phyloP scores from a whole-genome alignment of 2,113 vertebrate genomes.

The Dipodomys spectabilis region DNA sequence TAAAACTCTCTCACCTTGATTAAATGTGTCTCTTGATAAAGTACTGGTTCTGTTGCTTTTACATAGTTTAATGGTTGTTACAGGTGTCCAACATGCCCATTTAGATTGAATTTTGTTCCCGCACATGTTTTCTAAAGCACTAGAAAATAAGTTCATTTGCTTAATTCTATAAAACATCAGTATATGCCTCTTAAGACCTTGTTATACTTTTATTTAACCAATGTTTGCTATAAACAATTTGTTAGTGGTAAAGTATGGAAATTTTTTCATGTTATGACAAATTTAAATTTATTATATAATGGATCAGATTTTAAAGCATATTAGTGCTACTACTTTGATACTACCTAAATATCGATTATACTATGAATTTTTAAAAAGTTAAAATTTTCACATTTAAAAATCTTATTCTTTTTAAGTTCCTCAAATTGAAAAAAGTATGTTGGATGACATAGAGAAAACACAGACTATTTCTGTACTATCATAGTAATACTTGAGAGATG shows the following conservation, averaged over 20 bases:
- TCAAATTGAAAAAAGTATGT: conserved; percentile 33
- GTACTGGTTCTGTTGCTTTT: conserved; percentile 66
- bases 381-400: conserved; percentile 37
- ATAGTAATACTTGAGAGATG: background rate
- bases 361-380: conserved; percentile 36
- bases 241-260: background rate
- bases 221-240: conserved; percentile 22
- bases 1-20: conserved; percentile 79
- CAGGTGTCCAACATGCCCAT: conserved; percentile 81
- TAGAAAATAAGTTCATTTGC: conserved; percentile 67
- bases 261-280: conserved; percentile 41
- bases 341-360: background rate
- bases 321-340: background rate
- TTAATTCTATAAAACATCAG: conserved; percentile 40
- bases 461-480: background rate
- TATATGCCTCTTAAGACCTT: background rate
- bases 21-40: conserved; percentile 16
- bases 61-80: conserved; percentile 73
- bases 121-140: conserved; percentile 71
- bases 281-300: conserved; percentile 2
- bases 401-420: conserved; percentile 18
- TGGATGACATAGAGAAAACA: background rate
- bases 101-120: conserved; percentile 73
- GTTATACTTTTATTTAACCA: conserved; percentile 11
- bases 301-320: background rate